A percentile compares a stretch with the other conserved stretches of the same genome.
Evolutionary conservation across 2,113 vertebrate species (phyloP).

Genomic region (Rutilus rutilus): DNA sequence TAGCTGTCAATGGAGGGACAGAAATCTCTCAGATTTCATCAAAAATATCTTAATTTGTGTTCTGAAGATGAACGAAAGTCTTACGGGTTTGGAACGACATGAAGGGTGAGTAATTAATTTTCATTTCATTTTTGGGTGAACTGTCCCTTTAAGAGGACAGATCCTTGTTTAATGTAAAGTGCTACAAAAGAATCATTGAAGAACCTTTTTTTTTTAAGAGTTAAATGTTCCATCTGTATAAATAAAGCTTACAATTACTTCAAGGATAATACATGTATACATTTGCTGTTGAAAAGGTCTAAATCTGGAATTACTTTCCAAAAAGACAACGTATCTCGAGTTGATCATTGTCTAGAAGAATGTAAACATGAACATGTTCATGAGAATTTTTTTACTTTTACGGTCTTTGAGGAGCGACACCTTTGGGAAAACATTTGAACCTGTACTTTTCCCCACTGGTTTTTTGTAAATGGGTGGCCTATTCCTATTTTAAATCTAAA

Average conservation of each 20-base stretch:
- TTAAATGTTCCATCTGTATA: neutral
- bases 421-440: neutral
- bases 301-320: slow-evolving; percentile 24
- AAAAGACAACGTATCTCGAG: neutral
- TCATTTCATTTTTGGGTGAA: no score
- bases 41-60: no score
- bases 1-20: no score
- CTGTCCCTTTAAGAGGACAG: no score
- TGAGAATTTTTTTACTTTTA: neutral
- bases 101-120: no score
- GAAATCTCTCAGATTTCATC: no score
- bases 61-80: no score
- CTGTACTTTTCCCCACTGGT: neutral
- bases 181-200: neutral
- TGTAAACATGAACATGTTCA: neutral
- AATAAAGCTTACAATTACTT: neutral
- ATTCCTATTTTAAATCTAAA: neutral
- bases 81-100: no score
- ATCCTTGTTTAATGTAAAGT: neutral
- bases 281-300: neutral
- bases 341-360: neutral
- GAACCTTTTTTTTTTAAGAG: neutral
- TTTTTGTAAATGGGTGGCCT: neutral
- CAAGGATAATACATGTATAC: neutral
- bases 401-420: neutral